Conservation (phyloP, 2,797 vertebrate genomes). For the Synaphobranchus kaupii region DNA sequence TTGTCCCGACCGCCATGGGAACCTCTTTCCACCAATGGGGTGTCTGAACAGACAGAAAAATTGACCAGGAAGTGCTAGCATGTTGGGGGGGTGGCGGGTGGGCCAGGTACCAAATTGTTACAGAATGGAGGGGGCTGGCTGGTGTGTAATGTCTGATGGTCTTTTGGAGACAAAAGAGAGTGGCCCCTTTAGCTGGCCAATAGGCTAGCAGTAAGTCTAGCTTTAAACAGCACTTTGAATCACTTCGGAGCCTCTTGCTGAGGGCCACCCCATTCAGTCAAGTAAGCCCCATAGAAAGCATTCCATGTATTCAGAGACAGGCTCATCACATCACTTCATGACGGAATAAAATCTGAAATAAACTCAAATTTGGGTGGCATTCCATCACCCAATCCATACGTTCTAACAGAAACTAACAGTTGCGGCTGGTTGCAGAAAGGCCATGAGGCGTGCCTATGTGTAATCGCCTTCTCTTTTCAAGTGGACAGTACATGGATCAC, state of each 20-base stretch:
- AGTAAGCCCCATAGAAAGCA: not conserved
- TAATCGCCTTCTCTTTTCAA: conserved; percentile 29
- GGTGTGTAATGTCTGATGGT: not conserved
- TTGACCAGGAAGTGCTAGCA: too few species aligned
- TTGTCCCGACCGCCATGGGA: too few species aligned
- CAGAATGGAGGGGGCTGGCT: not conserved
- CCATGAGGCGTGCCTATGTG: not conserved
- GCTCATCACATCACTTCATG: not conserved
- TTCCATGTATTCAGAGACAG: not conserved
- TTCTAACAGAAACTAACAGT: conserved; percentile 5
- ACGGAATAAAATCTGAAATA: not conserved
- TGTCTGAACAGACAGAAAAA: too few species aligned
- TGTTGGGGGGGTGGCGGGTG: too few species aligned
- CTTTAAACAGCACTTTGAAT: not conserved
- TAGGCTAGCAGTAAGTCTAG: not conserved
- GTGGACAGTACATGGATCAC: conserved; percentile 2
- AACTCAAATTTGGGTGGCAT: not conserved
- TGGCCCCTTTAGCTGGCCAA: too few species aligned
- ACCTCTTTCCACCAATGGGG: too few species aligned
- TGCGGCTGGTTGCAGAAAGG: not conserved
- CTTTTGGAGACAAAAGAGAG: not conserved
- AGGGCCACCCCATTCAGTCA: not conserved
- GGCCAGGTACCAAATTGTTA: too few species aligned
- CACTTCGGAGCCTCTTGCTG: not conserved
- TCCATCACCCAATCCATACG: not conserved